A percentile compares a stretch with the other conserved stretches of the same genome.
Conservation (phyloP, 1,140 invertebrate genomes). For the Zaprionus lachaisei region DNA sequence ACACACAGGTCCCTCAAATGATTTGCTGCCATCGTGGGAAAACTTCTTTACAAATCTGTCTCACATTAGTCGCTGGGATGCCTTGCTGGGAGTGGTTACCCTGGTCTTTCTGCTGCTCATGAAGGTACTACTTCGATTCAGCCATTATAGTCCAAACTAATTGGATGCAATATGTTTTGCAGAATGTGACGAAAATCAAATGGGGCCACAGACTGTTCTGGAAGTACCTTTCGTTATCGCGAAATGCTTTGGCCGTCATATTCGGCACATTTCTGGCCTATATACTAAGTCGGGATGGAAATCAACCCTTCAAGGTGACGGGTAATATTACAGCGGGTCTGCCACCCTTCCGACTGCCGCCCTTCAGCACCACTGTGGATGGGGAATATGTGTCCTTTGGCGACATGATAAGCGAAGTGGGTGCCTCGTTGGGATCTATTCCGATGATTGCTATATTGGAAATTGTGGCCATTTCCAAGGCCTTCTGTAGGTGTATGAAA, state of each 20-base stretch:
- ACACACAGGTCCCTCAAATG: slow-evolving; percentile 85
- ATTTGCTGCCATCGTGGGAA: slow-evolving; percentile 86
- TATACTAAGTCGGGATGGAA: slow-evolving; percentile 86
- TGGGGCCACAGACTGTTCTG: slow-evolving; percentile 86
- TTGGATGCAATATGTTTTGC: not conserved
- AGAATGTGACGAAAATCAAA: slow-evolving; percentile 89
- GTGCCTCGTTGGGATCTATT: slow-evolving; percentile 88
- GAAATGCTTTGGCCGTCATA: slow-evolving; percentile 92
- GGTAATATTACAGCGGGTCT: slow-evolving; percentile 88
- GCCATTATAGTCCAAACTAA: not conserved
- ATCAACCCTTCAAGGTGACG: slow-evolving; percentile 88
- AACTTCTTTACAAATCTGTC: slow-evolving; percentile 85
- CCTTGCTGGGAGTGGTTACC: slow-evolving; percentile 86
- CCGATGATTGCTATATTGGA: slow-evolving; percentile 92
- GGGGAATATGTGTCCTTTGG: slow-evolving; percentile 85
- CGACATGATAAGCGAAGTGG: slow-evolving; percentile 88
- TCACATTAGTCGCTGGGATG: slow-evolving; percentile 85
- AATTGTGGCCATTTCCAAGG: slow-evolving; percentile 93
- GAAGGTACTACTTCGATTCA: slow-evolving; percentile 84
- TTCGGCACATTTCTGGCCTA: slow-evolving; percentile 89
- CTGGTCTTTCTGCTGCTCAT: slow-evolving; percentile 87
- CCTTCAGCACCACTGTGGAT: slow-evolving; percentile 86
- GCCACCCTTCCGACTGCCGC: slow-evolving; percentile 87
- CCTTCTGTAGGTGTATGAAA: slow-evolving; percentile 88
- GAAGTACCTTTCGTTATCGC: slow-evolving; percentile 92